phyloP scores from a whole-genome alignment of 1,140 invertebrate species.

The Drosophila nikananu region DNA sequence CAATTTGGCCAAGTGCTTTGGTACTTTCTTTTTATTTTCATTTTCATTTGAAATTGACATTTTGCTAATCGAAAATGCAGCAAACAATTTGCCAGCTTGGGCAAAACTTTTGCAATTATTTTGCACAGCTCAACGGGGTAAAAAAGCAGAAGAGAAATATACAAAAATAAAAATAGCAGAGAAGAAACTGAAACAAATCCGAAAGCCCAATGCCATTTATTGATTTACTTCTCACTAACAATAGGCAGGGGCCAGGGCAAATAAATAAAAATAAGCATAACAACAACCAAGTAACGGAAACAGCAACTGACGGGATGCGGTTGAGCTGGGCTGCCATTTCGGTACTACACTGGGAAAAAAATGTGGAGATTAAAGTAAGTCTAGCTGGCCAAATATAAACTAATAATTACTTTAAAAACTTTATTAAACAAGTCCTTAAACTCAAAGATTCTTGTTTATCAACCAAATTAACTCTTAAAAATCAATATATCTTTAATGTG shows the following conservation, averaged over 20 bases:
- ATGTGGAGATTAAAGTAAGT: neutral
- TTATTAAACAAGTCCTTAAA: neutral
- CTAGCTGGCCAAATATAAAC: neutral
- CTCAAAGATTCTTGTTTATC: too few species aligned
- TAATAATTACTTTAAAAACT: neutral
- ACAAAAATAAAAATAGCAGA: conserved; percentile 28
- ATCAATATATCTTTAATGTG: too few species aligned
- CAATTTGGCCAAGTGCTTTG: conserved; percentile 61
- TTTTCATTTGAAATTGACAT: conserved; percentile 77
- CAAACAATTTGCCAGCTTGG: conserved; percentile 75
- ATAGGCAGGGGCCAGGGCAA: conserved; percentile 58
- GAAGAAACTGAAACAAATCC: conserved; percentile 32
- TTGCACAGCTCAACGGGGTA: conserved; percentile 49
- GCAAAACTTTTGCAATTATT: conserved; percentile 81
- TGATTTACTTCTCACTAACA: conserved; percentile 79
- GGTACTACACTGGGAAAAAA: conserved; percentile 14
- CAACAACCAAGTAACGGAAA: conserved; percentile 75
- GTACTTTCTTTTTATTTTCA: conserved; percentile 69
- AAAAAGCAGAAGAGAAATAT: conserved; percentile 8
- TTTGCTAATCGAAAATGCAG: conserved; percentile 83
- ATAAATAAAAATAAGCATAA: conserved; percentile 82
- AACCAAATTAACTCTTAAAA: neutral
- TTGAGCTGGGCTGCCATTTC: conserved; percentile 44
- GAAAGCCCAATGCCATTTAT: conserved; percentile 77
- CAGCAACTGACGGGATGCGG: conserved; percentile 79